A percentile compares a stretch with the other conserved stretches of the same genome.
These are phyloP conservation scores for Dicentrarchus labrax DNA, from an alignment of 2,113 vertebrate genomes.

Conservation along the genomic window DNA sequence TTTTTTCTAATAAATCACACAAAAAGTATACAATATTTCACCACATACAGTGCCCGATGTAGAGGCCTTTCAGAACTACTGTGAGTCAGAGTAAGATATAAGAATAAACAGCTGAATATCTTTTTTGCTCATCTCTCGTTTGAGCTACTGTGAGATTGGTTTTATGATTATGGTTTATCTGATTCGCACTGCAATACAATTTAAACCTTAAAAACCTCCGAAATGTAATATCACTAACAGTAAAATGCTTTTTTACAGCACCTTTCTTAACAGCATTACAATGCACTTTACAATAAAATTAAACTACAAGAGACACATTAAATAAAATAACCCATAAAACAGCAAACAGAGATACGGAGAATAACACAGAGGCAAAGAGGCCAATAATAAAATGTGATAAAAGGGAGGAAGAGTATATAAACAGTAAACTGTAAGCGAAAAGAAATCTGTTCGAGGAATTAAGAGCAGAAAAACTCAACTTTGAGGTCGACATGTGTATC, in stretches of 20 bases:
- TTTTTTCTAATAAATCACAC: slow-evolving; percentile 7
- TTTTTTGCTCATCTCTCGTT: slow-evolving; percentile 1
- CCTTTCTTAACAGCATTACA: slow-evolving; percentile 1
- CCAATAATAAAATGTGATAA: neutral
- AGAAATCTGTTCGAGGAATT: neutral
- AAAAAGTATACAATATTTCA: neutral
- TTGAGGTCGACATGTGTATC: neutral
- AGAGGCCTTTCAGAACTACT: neutral
- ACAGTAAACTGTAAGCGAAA: neutral
- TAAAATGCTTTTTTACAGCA: slow-evolving; percentile 24
- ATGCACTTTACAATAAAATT: slow-evolving; percentile 11
- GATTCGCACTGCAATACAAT: slow-evolving; percentile 26
- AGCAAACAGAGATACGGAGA: neutral
- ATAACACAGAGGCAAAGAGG: slow-evolving; percentile 20
- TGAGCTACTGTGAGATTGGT: slow-evolving; percentile 21
- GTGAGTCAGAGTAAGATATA: neutral
- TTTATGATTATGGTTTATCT: slow-evolving; percentile 44
- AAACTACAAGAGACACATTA: slow-evolving; percentile 8
- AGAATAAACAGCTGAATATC: neutral
- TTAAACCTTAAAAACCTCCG: slow-evolving; percentile 14
- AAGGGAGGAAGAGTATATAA: neutral
- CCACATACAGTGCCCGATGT: neutral
- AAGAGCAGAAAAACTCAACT: neutral
- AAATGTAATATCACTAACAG: slow-evolving; percentile 1
- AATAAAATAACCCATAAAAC: slow-evolving; percentile 15